A percentile compares a stretch with the other conserved stretches of the same genome.
phyloP scores from a whole-genome alignment of 2,888 invertebrate genomes.

The Anodontia alba region DNA sequence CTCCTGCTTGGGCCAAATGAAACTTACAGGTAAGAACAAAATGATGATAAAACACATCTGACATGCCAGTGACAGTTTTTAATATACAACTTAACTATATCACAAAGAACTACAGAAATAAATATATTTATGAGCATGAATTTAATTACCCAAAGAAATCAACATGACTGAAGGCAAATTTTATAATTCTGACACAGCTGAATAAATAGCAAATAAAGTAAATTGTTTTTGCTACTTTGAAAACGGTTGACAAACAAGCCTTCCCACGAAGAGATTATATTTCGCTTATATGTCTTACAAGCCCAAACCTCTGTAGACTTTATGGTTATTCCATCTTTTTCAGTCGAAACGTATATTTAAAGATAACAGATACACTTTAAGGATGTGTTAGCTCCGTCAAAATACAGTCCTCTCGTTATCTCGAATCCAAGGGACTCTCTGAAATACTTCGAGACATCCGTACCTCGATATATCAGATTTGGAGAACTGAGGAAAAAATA shows the following conservation, averaged over 20 bases:
- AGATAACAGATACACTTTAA: too few relatives aligned
- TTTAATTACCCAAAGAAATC: conserved; percentile 10
- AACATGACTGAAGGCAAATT: conserved; percentile 14
- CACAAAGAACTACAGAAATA: background rate
- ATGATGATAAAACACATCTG: background rate
- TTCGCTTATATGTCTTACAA: too few relatives aligned
- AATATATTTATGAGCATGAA: conserved; percentile 20
- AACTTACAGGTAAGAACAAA: background rate
- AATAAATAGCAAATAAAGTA: background rate
- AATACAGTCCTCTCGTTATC: too few relatives aligned
- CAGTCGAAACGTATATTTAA: too few relatives aligned
- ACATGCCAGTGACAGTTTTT: background rate
- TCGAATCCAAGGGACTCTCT: too few relatives aligned
- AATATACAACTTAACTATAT: background rate
- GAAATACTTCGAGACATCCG: too few relatives aligned
- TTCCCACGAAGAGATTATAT: conserved; percentile 11
- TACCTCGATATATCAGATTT: too few relatives aligned
- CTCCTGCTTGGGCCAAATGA: background rate
- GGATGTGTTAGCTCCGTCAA: too few relatives aligned
- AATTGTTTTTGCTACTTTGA: background rate
- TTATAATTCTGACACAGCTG: conserved; percentile 5
- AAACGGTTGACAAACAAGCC: background rate
- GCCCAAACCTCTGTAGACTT: too few relatives aligned
- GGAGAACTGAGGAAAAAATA: too few relatives aligned
- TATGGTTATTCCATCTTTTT: too few relatives aligned